phyloP scores from a whole-genome alignment of 2,797 vertebrate genomes.

The Poecilia picta region DNA sequence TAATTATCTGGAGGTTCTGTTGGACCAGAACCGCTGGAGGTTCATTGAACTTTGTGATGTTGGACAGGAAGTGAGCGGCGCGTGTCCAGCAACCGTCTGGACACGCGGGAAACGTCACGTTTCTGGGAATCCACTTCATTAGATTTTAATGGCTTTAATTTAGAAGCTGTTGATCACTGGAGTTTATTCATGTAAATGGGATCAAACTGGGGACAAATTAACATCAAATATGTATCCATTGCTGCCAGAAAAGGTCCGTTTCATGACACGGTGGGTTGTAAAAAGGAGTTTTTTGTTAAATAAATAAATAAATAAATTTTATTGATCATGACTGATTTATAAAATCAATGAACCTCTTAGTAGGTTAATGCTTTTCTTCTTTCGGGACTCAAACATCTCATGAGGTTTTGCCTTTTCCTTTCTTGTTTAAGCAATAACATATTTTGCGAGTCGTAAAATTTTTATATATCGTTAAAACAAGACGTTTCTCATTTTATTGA shows the following conservation, averaged over 20 bases:
- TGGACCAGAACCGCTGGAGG: background rate
- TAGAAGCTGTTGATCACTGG: conserved; percentile 10
- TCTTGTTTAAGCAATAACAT: background rate
- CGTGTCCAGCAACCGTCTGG: too few species aligned
- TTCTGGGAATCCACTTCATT: conserved; percentile 10
- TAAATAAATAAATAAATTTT: background rate
- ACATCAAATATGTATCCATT: background rate
- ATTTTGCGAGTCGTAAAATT: background rate
- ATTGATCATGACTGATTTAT: background rate
- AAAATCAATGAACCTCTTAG: background rate
- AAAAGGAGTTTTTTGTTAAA: too few species aligned
- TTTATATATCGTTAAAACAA: background rate
- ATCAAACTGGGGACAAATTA: background rate
- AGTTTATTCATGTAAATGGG: background rate
- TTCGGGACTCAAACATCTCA: background rate
- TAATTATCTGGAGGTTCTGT: background rate
- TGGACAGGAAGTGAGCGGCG: too few species aligned
- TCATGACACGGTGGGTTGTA: background rate
- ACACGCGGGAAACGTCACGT: background rate
- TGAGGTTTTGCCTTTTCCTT: background rate
- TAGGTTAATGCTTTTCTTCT: background rate
- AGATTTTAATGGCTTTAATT: conserved; percentile 30
- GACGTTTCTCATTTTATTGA: background rate
- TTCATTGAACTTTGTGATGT: conserved; percentile 7
- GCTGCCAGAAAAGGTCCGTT: background rate